Percentiles rank a stretch among this genome's conserved stretches.
phyloP scores from a whole-genome alignment of 2,797 vertebrate species.

The Vipera latastei region DNA sequence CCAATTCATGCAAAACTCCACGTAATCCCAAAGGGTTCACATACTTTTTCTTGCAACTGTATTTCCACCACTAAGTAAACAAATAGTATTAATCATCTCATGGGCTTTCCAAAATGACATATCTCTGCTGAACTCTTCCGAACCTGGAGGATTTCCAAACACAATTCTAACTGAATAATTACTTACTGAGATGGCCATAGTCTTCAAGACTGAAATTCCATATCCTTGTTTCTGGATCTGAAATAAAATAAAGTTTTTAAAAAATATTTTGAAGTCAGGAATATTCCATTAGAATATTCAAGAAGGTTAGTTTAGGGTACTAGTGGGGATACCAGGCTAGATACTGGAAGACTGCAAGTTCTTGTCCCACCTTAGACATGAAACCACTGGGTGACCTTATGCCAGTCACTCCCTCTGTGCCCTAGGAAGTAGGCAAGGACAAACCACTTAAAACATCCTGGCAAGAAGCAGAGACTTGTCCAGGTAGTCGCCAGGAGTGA shows the following conservation, averaged over 20 bases:
- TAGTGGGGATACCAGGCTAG: background rate
- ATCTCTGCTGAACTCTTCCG: background rate
- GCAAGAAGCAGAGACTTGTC: background rate
- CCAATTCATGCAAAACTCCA: too few species aligned
- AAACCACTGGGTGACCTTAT: background rate
- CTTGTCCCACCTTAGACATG: background rate
- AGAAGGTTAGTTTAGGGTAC: background rate
- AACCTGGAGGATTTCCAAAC: background rate
- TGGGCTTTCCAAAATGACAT: background rate
- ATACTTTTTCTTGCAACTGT: too few species aligned
- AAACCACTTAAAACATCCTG: background rate
- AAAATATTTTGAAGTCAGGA: conserved; percentile 30
- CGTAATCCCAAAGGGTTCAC: too few species aligned
- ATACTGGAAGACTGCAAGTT: background rate
- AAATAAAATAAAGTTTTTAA: conserved; percentile 49
- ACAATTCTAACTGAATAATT: background rate
- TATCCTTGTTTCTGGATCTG: conserved; percentile 85
- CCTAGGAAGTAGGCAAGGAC: background rate
- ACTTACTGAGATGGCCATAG: conserved; percentile 85
- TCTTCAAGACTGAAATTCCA: conserved; percentile 91
- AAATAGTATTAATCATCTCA: conserved; percentile 3
- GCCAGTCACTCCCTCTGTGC: background rate
- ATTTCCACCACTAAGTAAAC: background rate
- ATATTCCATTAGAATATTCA: background rate
- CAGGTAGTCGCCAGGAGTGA: background rate